Evolutionary conservation across 2,113 vertebrate species (phyloP).

Genomic region (Paratilapia polleni): DNA sequence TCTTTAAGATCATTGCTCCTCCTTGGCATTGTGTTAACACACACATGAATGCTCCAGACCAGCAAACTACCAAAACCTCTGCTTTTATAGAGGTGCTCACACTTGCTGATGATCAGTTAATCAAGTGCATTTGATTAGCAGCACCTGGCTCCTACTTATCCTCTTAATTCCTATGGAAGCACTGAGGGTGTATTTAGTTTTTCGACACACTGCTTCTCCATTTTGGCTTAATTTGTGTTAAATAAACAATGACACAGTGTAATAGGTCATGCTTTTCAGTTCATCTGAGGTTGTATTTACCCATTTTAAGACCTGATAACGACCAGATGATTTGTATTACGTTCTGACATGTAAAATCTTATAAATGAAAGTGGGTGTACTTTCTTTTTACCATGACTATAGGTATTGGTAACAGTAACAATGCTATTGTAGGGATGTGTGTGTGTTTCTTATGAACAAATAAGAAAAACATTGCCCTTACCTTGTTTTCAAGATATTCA

Average conservation of each 20-base stretch:
- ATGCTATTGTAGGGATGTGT: not conserved
- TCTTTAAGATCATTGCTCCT: no score
- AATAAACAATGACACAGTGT: not conserved
- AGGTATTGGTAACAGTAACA: not conserved
- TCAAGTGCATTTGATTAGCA: no score
- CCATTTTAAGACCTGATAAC: not conserved
- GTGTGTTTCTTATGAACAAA: not conserved
- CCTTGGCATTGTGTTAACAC: no score
- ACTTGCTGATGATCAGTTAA: no score
- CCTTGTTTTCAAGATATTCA: conserved; percentile 99
- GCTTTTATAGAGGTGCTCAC: no score
- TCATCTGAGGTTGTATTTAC: not conserved
- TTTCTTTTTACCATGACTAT: not conserved
- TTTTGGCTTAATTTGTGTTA: not conserved
- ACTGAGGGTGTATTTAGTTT: not conserved
- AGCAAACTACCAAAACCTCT: no score
- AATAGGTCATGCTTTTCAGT: not conserved
- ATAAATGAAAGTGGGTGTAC: not conserved
- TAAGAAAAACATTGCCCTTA: conserved; percentile 74
- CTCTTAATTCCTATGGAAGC: not conserved
- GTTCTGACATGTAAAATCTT: not conserved
- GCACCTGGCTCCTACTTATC: no score
- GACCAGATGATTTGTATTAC: not conserved
- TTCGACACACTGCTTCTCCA: not conserved
- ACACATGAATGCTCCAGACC: no score